These are phyloP conservation scores for Helicoverpa zea DNA, from an alignment of 1,140 invertebrate genomes.

Conservation along the genomic window DNA sequence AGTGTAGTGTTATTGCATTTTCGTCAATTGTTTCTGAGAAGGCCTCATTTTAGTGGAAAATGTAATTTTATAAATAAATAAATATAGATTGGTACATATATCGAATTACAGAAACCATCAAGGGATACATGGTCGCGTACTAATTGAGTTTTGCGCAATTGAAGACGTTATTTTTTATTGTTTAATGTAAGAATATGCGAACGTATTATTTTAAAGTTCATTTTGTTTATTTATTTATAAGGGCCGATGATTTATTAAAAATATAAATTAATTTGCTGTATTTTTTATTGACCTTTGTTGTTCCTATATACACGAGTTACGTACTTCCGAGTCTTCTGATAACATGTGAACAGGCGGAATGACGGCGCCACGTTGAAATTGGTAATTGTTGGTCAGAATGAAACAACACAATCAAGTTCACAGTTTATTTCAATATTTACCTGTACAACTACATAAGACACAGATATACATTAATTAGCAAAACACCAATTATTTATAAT, in stretches of 20 bases:
- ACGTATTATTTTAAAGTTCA: constrained; percentile 42
- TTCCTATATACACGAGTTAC: too few species aligned
- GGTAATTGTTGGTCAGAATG: not conserved
- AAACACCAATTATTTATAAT: constrained; percentile 50
- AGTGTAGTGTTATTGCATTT: not conserved
- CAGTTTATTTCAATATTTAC: constrained; percentile 36
- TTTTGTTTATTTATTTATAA: constrained; percentile 54
- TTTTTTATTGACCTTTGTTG: not conserved
- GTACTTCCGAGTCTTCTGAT: too few species aligned
- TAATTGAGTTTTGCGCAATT: constrained; percentile 8
- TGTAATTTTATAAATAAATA: constrained; percentile 30
- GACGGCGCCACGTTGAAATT: too few species aligned
- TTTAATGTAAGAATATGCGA: constrained; percentile 43
- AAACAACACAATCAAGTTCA: constrained; percentile 23
- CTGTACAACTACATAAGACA: constrained; percentile 42
- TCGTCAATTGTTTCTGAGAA: not conserved
- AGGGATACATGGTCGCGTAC: not conserved
- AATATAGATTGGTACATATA: constrained; percentile 15
- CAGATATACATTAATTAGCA: constrained; percentile 54
- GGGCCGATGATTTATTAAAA: constrained; percentile 56
- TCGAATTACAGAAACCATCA: not conserved
- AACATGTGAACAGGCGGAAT: too few species aligned
- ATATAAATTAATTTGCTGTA: constrained; percentile 14
- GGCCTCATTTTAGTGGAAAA: constrained; percentile 18
- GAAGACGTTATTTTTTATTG: constrained; percentile 48